A percentile compares a stretch with the other conserved stretches of the same genome.
These are phyloP conservation scores for Lerema accius DNA, from an alignment of 1,140 invertebrate genomes.

Conservation along the genomic window DNA sequence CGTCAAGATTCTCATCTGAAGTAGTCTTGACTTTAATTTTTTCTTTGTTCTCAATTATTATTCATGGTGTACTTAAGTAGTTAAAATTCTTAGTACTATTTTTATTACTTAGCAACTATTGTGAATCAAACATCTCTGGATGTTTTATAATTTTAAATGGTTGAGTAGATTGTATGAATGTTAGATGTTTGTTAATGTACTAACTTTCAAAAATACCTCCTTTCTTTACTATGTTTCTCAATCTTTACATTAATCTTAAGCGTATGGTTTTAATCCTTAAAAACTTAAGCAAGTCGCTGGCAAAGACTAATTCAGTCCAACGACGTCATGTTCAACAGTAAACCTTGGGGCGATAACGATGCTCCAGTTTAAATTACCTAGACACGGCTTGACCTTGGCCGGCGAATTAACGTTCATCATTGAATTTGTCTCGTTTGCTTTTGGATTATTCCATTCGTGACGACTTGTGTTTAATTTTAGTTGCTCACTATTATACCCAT, in stretches of 20 bases:
- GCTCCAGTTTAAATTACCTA: conserved; percentile 34
- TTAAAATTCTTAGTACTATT: background rate
- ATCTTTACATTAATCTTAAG: conserved; percentile 1
- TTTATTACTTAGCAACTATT: background rate
- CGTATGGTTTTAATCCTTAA: conserved; percentile 13
- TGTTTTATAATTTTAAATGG: background rate
- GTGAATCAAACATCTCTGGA: background rate
- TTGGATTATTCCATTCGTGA: background rate
- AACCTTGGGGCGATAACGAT: conserved; percentile 33
- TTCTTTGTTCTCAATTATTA: conserved; percentile 11
- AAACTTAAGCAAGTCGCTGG: conserved; percentile 17
- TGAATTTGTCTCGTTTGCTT: conserved; percentile 14
- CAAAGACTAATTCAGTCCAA: conserved; percentile 30
- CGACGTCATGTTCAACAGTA: conserved; percentile 28
- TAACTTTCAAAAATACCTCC: conserved; percentile 7
- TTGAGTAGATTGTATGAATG: background rate
- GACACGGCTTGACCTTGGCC: conserved; percentile 17
- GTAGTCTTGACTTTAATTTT: conserved; percentile 22
- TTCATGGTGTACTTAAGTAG: background rate
- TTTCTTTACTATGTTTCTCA: background rate
- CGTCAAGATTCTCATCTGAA: conserved; percentile 49
- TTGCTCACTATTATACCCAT: background rate
- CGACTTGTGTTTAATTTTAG: background rate
- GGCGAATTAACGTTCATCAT: conserved; percentile 13
- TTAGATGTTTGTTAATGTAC: background rate